These are phyloP conservation scores for Agrochola lychnidis DNA, from an alignment of 2,888 invertebrate species.

Conservation along the genomic window DNA sequence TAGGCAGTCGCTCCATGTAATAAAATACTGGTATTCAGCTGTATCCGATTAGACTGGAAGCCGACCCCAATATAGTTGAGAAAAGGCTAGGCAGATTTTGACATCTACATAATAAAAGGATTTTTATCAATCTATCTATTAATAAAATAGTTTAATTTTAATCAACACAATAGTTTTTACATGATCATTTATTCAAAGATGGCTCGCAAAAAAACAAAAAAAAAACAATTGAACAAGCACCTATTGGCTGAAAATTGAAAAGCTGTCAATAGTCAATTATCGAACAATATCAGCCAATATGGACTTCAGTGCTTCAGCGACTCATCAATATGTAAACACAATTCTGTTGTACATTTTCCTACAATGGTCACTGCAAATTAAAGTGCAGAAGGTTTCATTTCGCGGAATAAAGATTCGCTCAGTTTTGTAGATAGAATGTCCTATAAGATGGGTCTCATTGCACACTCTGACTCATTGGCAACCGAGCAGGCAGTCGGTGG, in stretches of 20 bases:
- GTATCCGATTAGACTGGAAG: too few species aligned
- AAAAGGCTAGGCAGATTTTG: too few species aligned
- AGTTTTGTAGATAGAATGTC: not conserved
- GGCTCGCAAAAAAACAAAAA: not conserved
- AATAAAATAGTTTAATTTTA: too few species aligned
- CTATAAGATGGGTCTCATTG: not conserved
- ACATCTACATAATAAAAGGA: too few species aligned
- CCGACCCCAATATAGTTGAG: too few species aligned
- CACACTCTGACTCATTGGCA: too few species aligned
- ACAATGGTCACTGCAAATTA: not conserved
- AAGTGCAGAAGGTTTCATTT: not conserved
- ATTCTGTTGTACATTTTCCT: slow-evolving; percentile 32
- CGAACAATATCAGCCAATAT: slow-evolving; percentile 18
- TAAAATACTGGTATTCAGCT: too few species aligned
- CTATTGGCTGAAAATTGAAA: slow-evolving; percentile 35
- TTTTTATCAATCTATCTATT: too few species aligned
- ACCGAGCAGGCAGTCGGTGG: too few species aligned
- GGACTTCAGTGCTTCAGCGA: not conserved
- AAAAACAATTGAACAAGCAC: not conserved
- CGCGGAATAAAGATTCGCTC: not conserved
- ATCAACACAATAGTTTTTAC: too few species aligned
- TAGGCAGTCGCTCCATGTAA: too few species aligned
- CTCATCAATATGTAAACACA: slow-evolving; percentile 51
- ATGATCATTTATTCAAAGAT: too few species aligned
- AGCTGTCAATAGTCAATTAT: slow-evolving; percentile 3